Evolutionary conservation across 2,113 vertebrate genomes (phyloP).

Genomic region (Platichthys flesus): DNA sequence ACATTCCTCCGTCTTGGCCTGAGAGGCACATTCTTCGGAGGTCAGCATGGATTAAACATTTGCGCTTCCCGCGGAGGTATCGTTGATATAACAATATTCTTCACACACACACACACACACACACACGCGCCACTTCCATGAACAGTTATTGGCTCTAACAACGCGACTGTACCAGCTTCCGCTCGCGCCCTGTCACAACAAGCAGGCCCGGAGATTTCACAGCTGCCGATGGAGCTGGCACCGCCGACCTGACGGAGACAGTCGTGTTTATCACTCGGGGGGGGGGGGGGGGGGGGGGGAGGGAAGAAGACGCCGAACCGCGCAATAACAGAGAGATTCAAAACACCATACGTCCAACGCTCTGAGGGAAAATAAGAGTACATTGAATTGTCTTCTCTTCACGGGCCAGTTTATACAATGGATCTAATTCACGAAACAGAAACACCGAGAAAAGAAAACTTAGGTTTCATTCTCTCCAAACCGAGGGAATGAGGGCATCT

Average conservation of each 20-base stretch:
- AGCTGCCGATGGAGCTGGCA: constrained; percentile 58
- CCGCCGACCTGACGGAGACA: constrained; percentile 14
- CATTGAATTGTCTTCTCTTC: constrained; percentile 24
- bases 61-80: constrained; percentile 22
- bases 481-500: constrained; percentile 17
- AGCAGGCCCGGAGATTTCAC: constrained; percentile 27
- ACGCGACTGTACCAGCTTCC: constrained; percentile 21
- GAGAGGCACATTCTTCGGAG: constrained; percentile 40
- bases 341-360: constrained; percentile 8
- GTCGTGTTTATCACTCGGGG: constrained; percentile 42
- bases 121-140: constrained; percentile 35
- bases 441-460: constrained; percentile 15
- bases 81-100: constrained; percentile 27
- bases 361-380: background rate
- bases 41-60: constrained; percentile 54
- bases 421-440: constrained; percentile 38
- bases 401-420: constrained; percentile 1
- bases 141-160: constrained; percentile 46
- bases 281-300: background rate
- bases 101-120: constrained; percentile 11
- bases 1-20: constrained; percentile 60
- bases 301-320: constrained; percentile 13
- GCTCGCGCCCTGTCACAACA: constrained; percentile 58
- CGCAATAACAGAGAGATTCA: constrained; percentile 12
- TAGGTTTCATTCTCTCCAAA: constrained; percentile 21